Evolutionary conservation across 2,888 invertebrate species (phyloP), one percentile per base, ranked within the genome.

Genomic region (Hofmannophila pseudospretella): DNA sequence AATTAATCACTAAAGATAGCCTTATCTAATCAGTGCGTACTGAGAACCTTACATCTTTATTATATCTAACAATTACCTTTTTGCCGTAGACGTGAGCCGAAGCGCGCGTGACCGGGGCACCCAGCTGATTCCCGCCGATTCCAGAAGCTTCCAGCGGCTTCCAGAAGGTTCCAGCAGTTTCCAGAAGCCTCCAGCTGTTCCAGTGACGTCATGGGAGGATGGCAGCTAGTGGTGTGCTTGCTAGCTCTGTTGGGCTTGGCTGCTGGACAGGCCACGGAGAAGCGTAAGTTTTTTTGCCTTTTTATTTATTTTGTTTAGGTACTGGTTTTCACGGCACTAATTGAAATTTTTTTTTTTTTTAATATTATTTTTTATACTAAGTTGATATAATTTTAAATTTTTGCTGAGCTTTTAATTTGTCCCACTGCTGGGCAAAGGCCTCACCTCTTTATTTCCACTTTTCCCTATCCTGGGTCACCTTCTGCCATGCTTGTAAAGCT

Each of bases 1-100:
- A 70, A 74, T 73, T 76, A 73, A 77, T 77, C 72, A 75, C 52
- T 56, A 51, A 39, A 54, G 73, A 77, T 77, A 73, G 73, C 48
- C 41, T 79, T 77, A 79, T 75, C 78, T 45, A 12, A 36, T 38
- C 25, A 33, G 38, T 25, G 38, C 32, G 38, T 37, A 42, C 35
- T 47, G 25, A 44, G 45, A 49, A 46, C 58, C 57, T 57, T 62
- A 28, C 40, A 34, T 51, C 19, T 27, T 34, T 19, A 16, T 34
- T 70, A 58, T 59, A 67, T 56, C 60, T 64, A 56, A 56, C 55
- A 49, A 39, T 51, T 55, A 52, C 56, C 53, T 59, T 66, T 67
- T 67, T 65, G 59, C 55, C 49, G 43, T 65, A 79, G 81, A 67
- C 68, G 67, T 67, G 70, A 70, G 59, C 47, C 45, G 43, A 57